Percentiles rank a stretch among this genome's conserved stretches.
phyloP scores from a whole-genome alignment of 2,888 invertebrate species.

The Noctua janthe region DNA sequence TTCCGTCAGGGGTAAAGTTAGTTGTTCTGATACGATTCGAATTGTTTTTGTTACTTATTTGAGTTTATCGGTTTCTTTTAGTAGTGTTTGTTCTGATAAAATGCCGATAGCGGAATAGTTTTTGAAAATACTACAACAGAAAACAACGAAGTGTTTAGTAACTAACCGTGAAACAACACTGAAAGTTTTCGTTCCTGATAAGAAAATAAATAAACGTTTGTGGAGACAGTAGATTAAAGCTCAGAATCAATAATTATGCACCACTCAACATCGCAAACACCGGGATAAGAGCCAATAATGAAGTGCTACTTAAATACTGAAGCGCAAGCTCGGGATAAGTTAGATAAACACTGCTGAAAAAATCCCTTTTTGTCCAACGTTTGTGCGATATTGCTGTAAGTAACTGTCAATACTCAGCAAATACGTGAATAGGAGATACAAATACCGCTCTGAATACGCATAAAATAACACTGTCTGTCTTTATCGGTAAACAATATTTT shows the following conservation, averaged over 20 bases:
- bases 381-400: constrained; percentile 44
- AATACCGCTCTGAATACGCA: constrained; percentile 34
- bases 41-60: constrained; percentile 72
- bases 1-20: constrained; percentile 70
- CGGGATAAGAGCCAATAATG: constrained; percentile 57
- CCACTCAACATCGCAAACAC: constrained; percentile 34
- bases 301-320: constrained; percentile 56
- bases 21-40: constrained; percentile 71
- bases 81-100: constrained; percentile 47
- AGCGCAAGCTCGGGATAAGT: constrained; percentile 39
- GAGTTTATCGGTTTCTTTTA: constrained; percentile 71
- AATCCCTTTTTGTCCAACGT: constrained; percentile 17
- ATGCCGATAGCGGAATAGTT: constrained; percentile 10
- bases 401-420: constrained; percentile 50
- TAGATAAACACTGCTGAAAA: constrained; percentile 44
- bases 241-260: constrained; percentile 52
- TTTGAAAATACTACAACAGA: constrained; percentile 5
- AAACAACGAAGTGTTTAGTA: constrained; percentile 1
- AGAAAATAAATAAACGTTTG: not conserved
- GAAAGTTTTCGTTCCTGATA: not conserved
- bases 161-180: not conserved
- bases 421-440: constrained; percentile 46
- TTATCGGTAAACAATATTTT: constrained; percentile 64
- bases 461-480: constrained; percentile 52
- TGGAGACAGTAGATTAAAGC: constrained; percentile 43